Evolutionary conservation across 2,888 invertebrate species (phyloP), one percentile per base, ranked within the genome.

Genomic region (Saturnia pavonia): DNA sequence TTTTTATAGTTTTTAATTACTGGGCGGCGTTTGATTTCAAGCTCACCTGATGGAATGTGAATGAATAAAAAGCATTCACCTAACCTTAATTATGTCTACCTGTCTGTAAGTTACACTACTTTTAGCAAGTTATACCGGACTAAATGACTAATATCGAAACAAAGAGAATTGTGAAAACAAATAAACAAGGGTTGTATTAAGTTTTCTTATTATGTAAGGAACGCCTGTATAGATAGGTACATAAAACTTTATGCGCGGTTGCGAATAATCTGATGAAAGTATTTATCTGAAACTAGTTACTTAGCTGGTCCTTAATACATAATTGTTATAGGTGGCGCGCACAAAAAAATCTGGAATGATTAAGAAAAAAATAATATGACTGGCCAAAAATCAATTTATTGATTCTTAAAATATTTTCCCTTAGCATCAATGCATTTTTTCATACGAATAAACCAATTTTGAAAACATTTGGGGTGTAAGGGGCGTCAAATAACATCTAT

Each of bases 151-250:
- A 60, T 14, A 60, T 3, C 14, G 27, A 60, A 60, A 65, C 40
- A 8, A 65, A 40, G 12, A 40, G n/a, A 40, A 27, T n/a, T n/a
- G 19, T 40, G 40, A 8, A 65, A 65, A 65, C 19, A 65, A 25
- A 57, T 57, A 57, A 65, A 65, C 40, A 65, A 65, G 40, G n/a
- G 8, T n/a, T 40, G 11, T n/a, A 40, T n/a, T 9, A 65, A 65
- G 40, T 65, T 65, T 40, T 65, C 12, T 65, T 65, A n/a, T 25
- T 4, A 60, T 7, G 0, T 19, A 8, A 40, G 12, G 12, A 60
- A 60, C 11, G 14, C 14, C 4, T n/a, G 11, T 54, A 54, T n/a
- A 54, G 0, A 27, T 1, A 14, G 25, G 34, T 34, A 34, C 6
- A 34, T 34, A 60, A 12, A 9, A 22, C n/a, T 54, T 54, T 27